A percentile compares a stretch with the other conserved stretches of the same genome.
Conservation (phyloP, 2,888 invertebrate species). For the Mantis religiosa region DNA sequence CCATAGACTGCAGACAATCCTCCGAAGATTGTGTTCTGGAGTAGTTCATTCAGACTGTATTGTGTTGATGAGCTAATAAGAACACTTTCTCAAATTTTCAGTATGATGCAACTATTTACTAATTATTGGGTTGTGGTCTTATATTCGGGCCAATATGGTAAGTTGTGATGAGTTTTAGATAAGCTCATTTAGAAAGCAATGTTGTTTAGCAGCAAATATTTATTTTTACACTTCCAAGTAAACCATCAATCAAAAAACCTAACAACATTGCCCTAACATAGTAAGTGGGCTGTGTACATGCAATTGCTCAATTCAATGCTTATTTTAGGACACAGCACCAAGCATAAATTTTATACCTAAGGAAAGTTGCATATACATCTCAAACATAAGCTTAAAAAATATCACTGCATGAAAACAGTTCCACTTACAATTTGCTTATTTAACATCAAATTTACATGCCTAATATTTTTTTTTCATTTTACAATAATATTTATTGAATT, state of each 20-base stretch:
- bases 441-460: slow-evolving; percentile 23
- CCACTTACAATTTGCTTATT: slow-evolving; percentile 13
- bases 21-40: too few relatives aligned
- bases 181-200: slow-evolving; percentile 3
- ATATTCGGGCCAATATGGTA: too few relatives aligned
- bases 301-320: not conserved
- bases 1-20: too few relatives aligned
- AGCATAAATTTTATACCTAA: slow-evolving; percentile 21
- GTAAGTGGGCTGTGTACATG: not conserved
- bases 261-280: slow-evolving; percentile 12
- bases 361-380: slow-evolving; percentile 22
- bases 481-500: not conserved
- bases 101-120: too few relatives aligned
- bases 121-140: too few relatives aligned
- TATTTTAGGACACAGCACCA: slow-evolving; percentile 17
- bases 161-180: not conserved
- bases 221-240: slow-evolving; percentile 8
- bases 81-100: too few relatives aligned
- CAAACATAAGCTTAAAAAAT: slow-evolving; percentile 23
- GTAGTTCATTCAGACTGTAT: too few relatives aligned
- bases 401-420: slow-evolving; percentile 11
- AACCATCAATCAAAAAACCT: slow-evolving; percentile 12
- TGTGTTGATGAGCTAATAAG: too few relatives aligned
- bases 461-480: not conserved
- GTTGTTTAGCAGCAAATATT: slow-evolving; percentile 8